Evolutionary conservation across 64 coral and sea anemone species (phyloP), one percentile per base, ranked within the genome.

Genomic region (Exaiptasia diaphana): DNA sequence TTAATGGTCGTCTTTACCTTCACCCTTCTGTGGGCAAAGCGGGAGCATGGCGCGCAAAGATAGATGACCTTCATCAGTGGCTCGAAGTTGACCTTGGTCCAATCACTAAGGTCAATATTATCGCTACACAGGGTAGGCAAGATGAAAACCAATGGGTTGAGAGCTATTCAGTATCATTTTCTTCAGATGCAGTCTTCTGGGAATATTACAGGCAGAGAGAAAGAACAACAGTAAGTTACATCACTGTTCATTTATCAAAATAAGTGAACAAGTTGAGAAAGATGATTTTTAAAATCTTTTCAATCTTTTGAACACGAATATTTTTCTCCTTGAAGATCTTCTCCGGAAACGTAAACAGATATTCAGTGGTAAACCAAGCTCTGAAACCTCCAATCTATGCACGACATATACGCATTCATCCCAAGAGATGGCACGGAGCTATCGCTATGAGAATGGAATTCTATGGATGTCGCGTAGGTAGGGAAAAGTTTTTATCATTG

Each of bases 171-270:
- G 14, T 73, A 4, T 72, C 67, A 0, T 83, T 73, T 22, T 71
- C 64, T 27, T 28, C 71, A 38, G 81, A 83, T 33, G 50, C 49
- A 3, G 67, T 73, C 0, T 86, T 86, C 42, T 86, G 72, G 42
- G 83, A 86, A 64, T 53, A 76, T 28, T 86, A 86, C 41, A 86
- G 55, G 11, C 63, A 86, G 25, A 67, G 43, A 49, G 17, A 68
- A 5, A 35, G 27, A 35, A 53, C 23, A 2, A 86, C 67, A 71
- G 83, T 86, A 71, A 21, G 59, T 9, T 46, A 46, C 6, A 7
- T 46, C 43, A 46, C 6, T 8, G 5, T 46, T 46, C 6, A 7
- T 46, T 46, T 46, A 7, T 46, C 15, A 6, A 46, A 46, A 46
- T 46, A 15, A 15, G 6, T 8, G 15, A 6, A 46, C 6, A 46